phyloP scores from a whole-genome alignment of 2,888 invertebrate genomes.

The Polyommatus icarus region DNA sequence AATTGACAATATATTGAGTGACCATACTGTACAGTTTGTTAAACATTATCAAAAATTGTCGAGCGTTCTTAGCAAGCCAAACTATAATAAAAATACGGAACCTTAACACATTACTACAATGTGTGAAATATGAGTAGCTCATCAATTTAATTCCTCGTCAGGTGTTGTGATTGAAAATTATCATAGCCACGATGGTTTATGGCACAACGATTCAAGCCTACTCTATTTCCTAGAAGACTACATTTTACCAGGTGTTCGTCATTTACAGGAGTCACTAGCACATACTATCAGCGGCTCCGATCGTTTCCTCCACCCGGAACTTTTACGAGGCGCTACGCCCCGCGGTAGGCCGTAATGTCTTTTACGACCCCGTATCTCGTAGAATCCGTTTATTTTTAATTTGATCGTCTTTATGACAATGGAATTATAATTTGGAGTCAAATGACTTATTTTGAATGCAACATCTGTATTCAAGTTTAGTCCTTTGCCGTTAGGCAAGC shows the following conservation, averaged over 20 bases:
- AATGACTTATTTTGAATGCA: not conserved
- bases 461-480: not conserved
- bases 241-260: not conserved
- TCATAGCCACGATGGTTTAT: not conserved
- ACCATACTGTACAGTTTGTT: no score
- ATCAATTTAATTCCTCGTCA: no score
- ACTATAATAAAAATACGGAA: no score
- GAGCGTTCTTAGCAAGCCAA: no score
- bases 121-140: no score
- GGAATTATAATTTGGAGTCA: conserved; percentile 6
- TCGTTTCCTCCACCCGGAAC: conserved; percentile 41
- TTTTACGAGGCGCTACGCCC: conserved; percentile 31
- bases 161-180: not conserved
- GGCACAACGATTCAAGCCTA: not conserved
- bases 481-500: not conserved
- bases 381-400: conserved; percentile 23
- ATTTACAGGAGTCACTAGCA: not conserved
- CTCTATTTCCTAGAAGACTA: not conserved
- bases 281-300: conserved; percentile 40
- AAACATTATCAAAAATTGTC: no score
- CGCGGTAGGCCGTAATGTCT: conserved; percentile 28
- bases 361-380: conserved; percentile 37
- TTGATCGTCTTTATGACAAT: conserved; percentile 19
- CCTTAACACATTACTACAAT: no score
- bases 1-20: no score